Evolutionary conservation across 30 jellyfish, hydroid and myxozoan genomes (phyloP).

Genomic region (Aurelia coerulea): DNA sequence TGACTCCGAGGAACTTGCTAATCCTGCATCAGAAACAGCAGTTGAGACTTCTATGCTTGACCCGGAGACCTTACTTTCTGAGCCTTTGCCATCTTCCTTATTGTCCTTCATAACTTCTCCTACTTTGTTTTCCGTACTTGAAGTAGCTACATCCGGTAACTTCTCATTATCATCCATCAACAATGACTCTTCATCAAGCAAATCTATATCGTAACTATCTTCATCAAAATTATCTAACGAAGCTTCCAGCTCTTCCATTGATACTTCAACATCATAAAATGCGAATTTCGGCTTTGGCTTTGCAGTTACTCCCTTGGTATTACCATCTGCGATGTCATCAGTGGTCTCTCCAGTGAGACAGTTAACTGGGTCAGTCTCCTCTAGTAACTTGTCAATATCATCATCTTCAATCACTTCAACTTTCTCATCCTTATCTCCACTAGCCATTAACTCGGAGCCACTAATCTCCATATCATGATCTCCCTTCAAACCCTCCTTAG

Average conservation of each 20-base stretch:
- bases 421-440: not conserved
- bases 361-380: too few relatives aligned
- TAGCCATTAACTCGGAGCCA: too few relatives aligned
- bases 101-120: not conserved
- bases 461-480: not conserved
- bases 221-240: slow-evolving; percentile 32
- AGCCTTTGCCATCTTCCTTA: not conserved
- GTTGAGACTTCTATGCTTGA: too few relatives aligned
- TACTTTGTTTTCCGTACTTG: not conserved
- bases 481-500: not conserved
- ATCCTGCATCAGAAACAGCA: too few relatives aligned
- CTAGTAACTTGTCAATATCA: too few relatives aligned
- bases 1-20: too few relatives aligned
- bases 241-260: slow-evolving; percentile 20
- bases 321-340: not conserved
- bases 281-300: not conserved
- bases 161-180: slow-evolving; percentile 24
- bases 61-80: too few relatives aligned
- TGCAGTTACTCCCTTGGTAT: not conserved
- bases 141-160: too few relatives aligned
- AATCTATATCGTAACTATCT: not conserved
- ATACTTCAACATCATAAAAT: not conserved
- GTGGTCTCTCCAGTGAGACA: too few relatives aligned
- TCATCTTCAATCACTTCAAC: not conserved
- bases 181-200: slow-evolving; percentile 30